phyloP scores from a whole-genome alignment of 2,888 invertebrate species.

The Anarsia innoxiella region DNA sequence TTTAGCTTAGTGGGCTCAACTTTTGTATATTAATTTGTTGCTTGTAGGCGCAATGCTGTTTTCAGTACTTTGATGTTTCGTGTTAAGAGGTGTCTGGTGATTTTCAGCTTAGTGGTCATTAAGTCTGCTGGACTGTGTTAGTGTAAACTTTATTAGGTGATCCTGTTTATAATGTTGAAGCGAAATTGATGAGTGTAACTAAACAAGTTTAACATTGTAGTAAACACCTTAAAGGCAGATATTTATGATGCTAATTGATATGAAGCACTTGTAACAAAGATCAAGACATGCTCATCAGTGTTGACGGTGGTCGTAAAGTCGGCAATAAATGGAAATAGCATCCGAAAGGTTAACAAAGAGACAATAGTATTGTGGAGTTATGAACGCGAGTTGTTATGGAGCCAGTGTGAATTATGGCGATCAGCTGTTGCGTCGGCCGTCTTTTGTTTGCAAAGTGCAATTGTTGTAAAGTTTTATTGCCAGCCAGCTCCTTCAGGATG shows the following conservation, averaged over 20 bases:
- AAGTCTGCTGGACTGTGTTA: conserved; percentile 39
- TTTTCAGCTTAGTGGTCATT: conserved; percentile 54
- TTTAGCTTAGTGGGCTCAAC: conserved; percentile 62
- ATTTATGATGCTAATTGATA: conserved; percentile 15
- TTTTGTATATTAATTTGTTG: conserved; percentile 70
- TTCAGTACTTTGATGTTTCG: conserved; percentile 68
- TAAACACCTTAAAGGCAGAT: background rate
- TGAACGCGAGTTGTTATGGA: conserved; percentile 34
- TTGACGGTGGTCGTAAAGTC: conserved; percentile 49
- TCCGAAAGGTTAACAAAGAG: conserved; percentile 45
- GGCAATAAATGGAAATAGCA: conserved; percentile 48
- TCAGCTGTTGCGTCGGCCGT: conserved; percentile 31
- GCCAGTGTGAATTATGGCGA: conserved; percentile 37
- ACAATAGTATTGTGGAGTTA: conserved; percentile 47
- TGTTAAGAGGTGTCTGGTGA: conserved; percentile 62
- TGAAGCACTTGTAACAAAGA: conserved; percentile 20
- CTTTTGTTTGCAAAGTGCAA: conserved; percentile 1
- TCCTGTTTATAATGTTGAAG: no score
- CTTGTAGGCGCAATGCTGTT: conserved; percentile 45
- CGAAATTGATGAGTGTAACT: no score
- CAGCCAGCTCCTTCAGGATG: no score
- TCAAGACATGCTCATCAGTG: conserved; percentile 28
- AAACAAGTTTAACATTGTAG: background rate
- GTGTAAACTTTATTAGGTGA: conserved; percentile 27
- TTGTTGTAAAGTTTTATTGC: no score